Evolutionary conservation across 2,888 invertebrate genomes (phyloP).

Genomic region (Stratiomys singularior): DNA sequence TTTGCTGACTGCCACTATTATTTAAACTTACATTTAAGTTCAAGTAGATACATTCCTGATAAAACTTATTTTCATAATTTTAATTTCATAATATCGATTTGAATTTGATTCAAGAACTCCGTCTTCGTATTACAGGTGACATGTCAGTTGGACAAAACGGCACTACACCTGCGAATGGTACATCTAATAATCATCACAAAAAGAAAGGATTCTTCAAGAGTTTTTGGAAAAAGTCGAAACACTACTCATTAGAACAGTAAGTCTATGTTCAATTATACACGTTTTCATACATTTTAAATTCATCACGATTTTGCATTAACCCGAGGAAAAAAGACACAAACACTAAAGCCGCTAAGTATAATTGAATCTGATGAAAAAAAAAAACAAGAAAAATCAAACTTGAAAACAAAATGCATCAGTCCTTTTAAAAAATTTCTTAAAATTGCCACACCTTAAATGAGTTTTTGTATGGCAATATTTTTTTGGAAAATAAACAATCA

Average conservation of each 20-base stretch:
- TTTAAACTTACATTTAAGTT: too few species aligned
- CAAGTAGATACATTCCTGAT: too few species aligned
- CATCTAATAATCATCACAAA: constrained; percentile 69
- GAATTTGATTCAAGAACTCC: too few species aligned
- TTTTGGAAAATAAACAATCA: constrained; percentile 31
- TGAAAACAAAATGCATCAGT: background rate
- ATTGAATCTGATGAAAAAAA: background rate
- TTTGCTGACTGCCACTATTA: too few species aligned
- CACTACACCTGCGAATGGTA: constrained; percentile 32
- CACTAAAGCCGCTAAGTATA: too few species aligned
- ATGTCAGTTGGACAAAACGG: constrained; percentile 49
- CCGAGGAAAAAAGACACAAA: background rate
- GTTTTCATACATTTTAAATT: background rate
- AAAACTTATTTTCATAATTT: too few species aligned
- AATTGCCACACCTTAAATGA: background rate
- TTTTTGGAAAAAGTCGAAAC: constrained; percentile 88
- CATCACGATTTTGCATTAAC: background rate
- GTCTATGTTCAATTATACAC: background rate
- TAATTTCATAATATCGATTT: too few species aligned
- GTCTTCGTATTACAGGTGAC: constrained; percentile 46
- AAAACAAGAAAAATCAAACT: background rate
- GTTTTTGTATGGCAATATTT: background rate
- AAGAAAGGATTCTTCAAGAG: constrained; percentile 90
- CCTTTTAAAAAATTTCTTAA: background rate
- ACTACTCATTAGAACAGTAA: constrained; percentile 87